These are phyloP conservation scores for Aurelia aurita DNA, from an alignment of 30 jellyfish, hydroid and myxozoan genomes.

Conservation along the genomic window DNA sequence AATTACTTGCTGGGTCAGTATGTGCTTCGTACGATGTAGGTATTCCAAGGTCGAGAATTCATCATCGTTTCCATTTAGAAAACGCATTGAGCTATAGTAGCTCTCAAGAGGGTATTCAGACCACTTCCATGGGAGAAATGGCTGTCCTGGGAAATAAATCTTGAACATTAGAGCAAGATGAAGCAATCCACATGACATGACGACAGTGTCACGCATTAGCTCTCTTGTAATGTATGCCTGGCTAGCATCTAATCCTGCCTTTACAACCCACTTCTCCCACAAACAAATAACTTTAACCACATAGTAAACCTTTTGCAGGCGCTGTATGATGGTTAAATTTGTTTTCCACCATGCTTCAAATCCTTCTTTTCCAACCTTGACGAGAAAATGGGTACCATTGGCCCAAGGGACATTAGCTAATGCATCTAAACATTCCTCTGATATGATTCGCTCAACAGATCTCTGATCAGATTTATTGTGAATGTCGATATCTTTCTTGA, in stretches of 20 bases:
- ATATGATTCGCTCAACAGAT: slow-evolving; percentile 30
- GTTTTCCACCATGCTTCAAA: neutral
- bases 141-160: neutral
- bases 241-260: slow-evolving; percentile 12
- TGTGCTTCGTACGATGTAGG: slow-evolving; percentile 1
- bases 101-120: too few relatives aligned
- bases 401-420: neutral
- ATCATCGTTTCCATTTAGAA: too few relatives aligned
- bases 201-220: slow-evolving; percentile 8
- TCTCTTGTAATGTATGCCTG: slow-evolving; percentile 15
- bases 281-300: too few relatives aligned
- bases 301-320: neutral
- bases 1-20: slow-evolving; percentile 7
- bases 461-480: slow-evolving; percentile 25
- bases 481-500: slow-evolving; percentile 25
- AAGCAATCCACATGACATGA: slow-evolving; percentile 3
- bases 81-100: too few relatives aligned
- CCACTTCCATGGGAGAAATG: too few relatives aligned
- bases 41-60: too few relatives aligned
- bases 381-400: neutral
- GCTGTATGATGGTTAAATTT: neutral
- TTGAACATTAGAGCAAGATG: slow-evolving; percentile 28
- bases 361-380: neutral
- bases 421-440: slow-evolving; percentile 13
- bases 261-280: slow-evolving; percentile 11